A percentile compares a stretch with the other conserved stretches of the same genome.
phyloP scores from a whole-genome alignment of 2,113 vertebrate species.

The Chaenocephalus aceratus region DNA sequence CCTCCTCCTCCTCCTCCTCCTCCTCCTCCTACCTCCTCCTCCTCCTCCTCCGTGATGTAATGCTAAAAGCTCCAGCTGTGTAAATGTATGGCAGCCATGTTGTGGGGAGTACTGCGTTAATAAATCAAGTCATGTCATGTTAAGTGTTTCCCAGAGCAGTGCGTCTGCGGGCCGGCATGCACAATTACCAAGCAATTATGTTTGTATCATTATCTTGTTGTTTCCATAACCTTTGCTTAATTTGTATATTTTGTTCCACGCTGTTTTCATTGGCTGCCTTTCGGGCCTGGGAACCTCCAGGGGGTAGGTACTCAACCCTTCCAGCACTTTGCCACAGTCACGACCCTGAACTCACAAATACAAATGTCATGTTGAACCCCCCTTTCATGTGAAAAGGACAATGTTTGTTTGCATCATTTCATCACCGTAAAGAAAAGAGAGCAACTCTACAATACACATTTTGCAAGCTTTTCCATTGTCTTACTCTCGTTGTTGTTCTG shows the following conservation, averaged over 20 bases:
- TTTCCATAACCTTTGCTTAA: slow-evolving; percentile 86
- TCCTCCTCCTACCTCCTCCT: too few species aligned
- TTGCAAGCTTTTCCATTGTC: background rate
- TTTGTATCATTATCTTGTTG: slow-evolving; percentile 83
- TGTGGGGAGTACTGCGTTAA: slow-evolving; percentile 69
- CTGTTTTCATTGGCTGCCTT: slow-evolving; percentile 61
- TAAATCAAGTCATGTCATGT: slow-evolving; percentile 85
- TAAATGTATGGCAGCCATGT: slow-evolving; percentile 75
- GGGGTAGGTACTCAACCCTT: slow-evolving; percentile 77
- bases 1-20: too few species aligned
- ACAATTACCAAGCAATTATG: slow-evolving; percentile 84
- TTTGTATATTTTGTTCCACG: slow-evolving; percentile 74
- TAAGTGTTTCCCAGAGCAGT: slow-evolving; percentile 85
- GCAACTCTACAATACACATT: background rate
- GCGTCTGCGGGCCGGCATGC: slow-evolving; percentile 74
- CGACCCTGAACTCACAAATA: background rate
- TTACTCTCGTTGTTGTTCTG: background rate
- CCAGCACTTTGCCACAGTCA: slow-evolving; percentile 22
- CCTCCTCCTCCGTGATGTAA: slow-evolving; percentile 42
- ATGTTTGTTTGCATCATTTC: too few species aligned
- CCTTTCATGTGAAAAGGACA: background rate
- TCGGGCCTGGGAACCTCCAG: slow-evolving; percentile 76
- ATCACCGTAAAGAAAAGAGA: too few species aligned
- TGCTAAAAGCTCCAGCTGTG: slow-evolving; percentile 78
- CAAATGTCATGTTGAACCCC: slow-evolving; percentile 4